These are phyloP conservation scores for Polyploca ridens DNA, from an alignment of 2,888 invertebrate species.

Conservation along the genomic window DNA sequence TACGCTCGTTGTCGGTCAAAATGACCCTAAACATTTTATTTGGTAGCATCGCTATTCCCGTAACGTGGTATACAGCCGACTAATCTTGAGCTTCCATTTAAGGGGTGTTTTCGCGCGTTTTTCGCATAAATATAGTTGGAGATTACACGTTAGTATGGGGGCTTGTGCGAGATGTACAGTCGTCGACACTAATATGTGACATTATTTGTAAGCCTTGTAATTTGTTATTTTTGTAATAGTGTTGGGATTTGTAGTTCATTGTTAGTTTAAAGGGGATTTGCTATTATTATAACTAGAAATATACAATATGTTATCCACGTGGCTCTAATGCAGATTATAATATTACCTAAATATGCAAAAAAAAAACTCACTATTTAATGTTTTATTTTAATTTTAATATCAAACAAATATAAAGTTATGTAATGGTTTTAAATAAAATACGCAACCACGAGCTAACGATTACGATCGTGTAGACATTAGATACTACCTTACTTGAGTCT, in stretches of 20 bases:
- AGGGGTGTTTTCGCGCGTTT: slow-evolving; percentile 73
- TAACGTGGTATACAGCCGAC: slow-evolving; percentile 74
- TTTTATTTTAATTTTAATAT: background rate
- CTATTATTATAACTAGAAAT: too few relatives aligned
- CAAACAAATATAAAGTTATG: background rate
- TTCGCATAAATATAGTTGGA: slow-evolving; percentile 69
- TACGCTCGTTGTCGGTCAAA: slow-evolving; percentile 76
- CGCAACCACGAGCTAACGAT: background rate
- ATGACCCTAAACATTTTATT: slow-evolving; percentile 84
- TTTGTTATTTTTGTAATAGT: background rate
- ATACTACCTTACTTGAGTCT: slow-evolving; percentile 3
- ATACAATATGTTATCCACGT: background rate
- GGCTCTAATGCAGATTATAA: background rate
- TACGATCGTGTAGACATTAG: background rate
- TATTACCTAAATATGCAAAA: background rate
- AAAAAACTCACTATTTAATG: too few relatives aligned
- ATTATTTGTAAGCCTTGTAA: background rate
- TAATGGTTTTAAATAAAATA: background rate
- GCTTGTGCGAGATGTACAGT: slow-evolving; percentile 18
- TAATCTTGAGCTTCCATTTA: slow-evolving; percentile 79
- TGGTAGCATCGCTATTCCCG: slow-evolving; percentile 76
- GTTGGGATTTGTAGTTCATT: background rate
- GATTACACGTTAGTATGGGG: slow-evolving; percentile 62
- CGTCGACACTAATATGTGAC: background rate
- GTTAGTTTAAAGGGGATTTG: background rate